Conservation (phyloP, 1,140 invertebrate species). For the Meloidogyne floridensis region DNA sequence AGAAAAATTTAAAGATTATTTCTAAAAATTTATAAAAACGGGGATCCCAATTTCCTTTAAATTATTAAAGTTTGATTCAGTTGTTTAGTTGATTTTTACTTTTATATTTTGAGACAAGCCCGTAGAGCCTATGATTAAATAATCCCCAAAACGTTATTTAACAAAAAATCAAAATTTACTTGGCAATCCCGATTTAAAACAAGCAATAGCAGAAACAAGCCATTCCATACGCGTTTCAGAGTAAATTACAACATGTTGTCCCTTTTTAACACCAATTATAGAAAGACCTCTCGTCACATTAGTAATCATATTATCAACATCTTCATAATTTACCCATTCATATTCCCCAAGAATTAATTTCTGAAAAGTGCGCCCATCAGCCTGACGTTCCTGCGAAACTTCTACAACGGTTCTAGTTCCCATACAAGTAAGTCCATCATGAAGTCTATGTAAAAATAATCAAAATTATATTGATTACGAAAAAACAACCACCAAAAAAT, state of each 20-base stretch:
- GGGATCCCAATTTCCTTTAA: no score
- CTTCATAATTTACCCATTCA: constrained; percentile 82
- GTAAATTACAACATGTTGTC: constrained; percentile 84
- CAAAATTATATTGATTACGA: constrained; percentile 21
- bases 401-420: constrained; percentile 86
- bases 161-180: constrained; percentile 67
- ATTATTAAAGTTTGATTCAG: no score
- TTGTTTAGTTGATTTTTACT: no score
- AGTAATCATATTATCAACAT: constrained; percentile 72
- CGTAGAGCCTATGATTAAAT: no score
- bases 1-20: not conserved
- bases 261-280: constrained; percentile 71
- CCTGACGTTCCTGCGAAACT: constrained; percentile 89
- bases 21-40: no score
- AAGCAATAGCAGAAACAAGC: constrained; percentile 89
- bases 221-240: constrained; percentile 95
- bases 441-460: constrained; percentile 73
- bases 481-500: constrained; percentile 38
- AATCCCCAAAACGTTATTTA: no score
- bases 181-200: constrained; percentile 87
- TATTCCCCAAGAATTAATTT: constrained; percentile 85
- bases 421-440: constrained; percentile 77
- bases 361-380: constrained; percentile 91
- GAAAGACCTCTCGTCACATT: constrained; percentile 53
- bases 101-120: no score